Evolutionary conservation across 2,113 vertebrate species (phyloP).

Genomic region (Scalopus aquaticus): DNA sequence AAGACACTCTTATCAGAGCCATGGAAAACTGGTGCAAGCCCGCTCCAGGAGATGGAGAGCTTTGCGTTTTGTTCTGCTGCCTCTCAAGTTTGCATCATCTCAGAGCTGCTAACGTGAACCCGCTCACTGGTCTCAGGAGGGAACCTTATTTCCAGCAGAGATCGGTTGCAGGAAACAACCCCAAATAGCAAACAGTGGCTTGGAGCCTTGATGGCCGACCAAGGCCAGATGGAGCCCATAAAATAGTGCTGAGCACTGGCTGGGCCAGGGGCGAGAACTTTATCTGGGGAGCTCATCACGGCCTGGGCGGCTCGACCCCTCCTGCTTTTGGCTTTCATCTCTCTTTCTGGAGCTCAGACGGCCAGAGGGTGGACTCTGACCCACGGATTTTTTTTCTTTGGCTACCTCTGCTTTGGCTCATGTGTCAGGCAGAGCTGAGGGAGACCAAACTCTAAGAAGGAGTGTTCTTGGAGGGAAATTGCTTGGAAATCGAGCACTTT

Average conservation of each 20-base stretch:
- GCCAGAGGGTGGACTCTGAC: constrained; percentile 27
- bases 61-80: background rate
- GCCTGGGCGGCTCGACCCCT: constrained; percentile 73
- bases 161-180: constrained; percentile 54
- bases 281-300: constrained; percentile 72
- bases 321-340: constrained; percentile 47
- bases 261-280: background rate
- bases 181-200: constrained; percentile 52
- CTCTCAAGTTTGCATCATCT: background rate
- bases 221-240: constrained; percentile 65
- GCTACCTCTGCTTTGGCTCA: constrained; percentile 62
- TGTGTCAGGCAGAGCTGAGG: constrained; percentile 47
- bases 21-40: background rate
- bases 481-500: background rate
- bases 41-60: background rate
- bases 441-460: background rate
- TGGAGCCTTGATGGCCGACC: constrained; percentile 41
- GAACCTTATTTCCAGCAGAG: constrained; percentile 41
- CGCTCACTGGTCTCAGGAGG: background rate
- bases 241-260: constrained; percentile 25
- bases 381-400: background rate
- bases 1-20: background rate
- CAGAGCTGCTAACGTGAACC: background rate
- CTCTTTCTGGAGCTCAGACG: constrained; percentile 24
- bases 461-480: constrained; percentile 15